Percentiles rank a stretch among this genome's conserved stretches.
Evolutionary conservation across 2,113 vertebrate species (phyloP).

Genomic region (Dicaeum eximium): DNA sequence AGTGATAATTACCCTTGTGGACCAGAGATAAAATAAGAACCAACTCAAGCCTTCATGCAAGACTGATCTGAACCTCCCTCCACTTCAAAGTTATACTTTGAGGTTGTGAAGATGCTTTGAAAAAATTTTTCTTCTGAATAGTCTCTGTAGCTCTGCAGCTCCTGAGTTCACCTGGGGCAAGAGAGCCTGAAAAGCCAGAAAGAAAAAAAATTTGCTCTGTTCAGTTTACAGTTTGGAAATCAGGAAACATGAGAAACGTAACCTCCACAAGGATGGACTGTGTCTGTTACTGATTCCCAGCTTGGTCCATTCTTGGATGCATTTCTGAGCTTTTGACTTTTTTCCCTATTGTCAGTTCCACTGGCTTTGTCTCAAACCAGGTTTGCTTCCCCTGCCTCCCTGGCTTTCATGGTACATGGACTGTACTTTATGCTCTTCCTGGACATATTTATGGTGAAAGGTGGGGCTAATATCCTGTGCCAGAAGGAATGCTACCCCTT

Average conservation of each 20-base stretch:
- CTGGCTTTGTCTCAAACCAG: neutral
- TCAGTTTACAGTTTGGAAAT: neutral
- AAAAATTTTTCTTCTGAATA: neutral
- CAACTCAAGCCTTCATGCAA: constrained; percentile 13
- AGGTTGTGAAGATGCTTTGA: constrained; percentile 12
- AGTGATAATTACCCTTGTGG: constrained; percentile 35
- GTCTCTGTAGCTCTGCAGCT: neutral
- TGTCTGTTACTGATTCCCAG: neutral
- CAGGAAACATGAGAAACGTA: neutral
- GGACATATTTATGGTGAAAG: neutral
- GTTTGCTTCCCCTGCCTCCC: neutral
- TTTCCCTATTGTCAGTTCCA: neutral
- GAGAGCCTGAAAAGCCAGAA: neutral
- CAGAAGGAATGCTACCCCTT: neutral
- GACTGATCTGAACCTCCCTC: constrained; percentile 4
- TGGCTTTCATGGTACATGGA: accelerated
- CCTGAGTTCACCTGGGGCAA: neutral
- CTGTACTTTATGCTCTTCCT: neutral
- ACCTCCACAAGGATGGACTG: neutral
- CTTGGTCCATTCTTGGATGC: neutral
- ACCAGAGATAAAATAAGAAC: constrained; percentile 44
- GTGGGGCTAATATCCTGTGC: neutral
- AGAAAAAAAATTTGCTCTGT: neutral
- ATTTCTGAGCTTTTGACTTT: neutral
- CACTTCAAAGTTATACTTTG: constrained; percentile 21